phyloP scores from a whole-genome alignment of 2,113 vertebrate species.

The Gambusia affinis region DNA sequence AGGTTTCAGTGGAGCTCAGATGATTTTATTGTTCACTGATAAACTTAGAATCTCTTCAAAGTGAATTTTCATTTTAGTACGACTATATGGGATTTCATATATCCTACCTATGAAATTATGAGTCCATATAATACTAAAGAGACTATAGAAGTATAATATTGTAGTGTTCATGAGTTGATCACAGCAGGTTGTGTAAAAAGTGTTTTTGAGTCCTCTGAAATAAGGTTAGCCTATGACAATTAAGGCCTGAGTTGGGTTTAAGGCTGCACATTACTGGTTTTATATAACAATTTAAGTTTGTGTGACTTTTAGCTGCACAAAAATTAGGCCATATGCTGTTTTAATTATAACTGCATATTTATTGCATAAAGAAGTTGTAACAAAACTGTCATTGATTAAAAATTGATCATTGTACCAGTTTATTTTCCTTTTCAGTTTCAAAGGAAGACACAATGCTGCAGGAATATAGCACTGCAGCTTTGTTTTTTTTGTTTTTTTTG shows the following conservation, averaged over 20 bases:
- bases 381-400: too few relatives aligned
- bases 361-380: not conserved
- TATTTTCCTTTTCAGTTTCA: too few relatives aligned
- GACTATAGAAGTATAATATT: not conserved
- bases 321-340: too few relatives aligned
- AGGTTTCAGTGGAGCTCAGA: too few relatives aligned
- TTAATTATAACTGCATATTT: not conserved
- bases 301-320: slow-evolving; percentile 7
- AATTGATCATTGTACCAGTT: too few relatives aligned
- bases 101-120: not conserved
- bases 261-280: not conserved
- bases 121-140: not conserved
- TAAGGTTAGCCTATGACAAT: slow-evolving; percentile 7
- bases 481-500: not conserved
- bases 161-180: not conserved
- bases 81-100: not conserved
- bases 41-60: not conserved
- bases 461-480: not conserved
- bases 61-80: not conserved
- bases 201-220: slow-evolving; percentile 1
- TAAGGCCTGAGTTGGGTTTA: not conserved
- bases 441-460: too few relatives aligned
- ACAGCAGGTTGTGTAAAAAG: not conserved
- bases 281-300: not conserved
- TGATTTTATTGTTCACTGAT: not conserved